Conservation (phyloP, 2,113 vertebrate species). For the Mormyrus iriodes region DNA sequence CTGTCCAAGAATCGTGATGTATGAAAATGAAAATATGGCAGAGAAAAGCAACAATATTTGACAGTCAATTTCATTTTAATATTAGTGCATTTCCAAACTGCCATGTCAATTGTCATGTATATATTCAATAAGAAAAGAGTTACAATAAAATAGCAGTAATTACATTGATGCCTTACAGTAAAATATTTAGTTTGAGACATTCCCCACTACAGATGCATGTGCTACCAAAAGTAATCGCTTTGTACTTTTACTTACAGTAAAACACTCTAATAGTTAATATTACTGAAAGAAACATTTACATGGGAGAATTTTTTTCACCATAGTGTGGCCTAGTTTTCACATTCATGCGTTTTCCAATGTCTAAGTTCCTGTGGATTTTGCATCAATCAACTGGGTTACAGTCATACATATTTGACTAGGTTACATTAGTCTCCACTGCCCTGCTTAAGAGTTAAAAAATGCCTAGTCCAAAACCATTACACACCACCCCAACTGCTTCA, state of each 20-base stretch:
- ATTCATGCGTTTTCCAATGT: constrained; percentile 26
- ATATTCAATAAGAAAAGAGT: constrained; percentile 31
- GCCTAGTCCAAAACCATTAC: not conserved
- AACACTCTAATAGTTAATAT: constrained; percentile 4
- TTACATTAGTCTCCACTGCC: constrained; percentile 36
- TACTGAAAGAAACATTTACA: not conserved
- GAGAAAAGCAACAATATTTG: constrained; percentile 37
- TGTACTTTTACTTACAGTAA: constrained; percentile 21
- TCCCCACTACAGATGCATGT: too few species aligned
- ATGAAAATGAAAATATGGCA: constrained; percentile 34
- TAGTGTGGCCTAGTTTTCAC: constrained; percentile 26
- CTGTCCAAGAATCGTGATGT: constrained; percentile 30
- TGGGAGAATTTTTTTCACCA: not conserved
- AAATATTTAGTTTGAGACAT: constrained; percentile 26
- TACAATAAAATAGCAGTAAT: constrained; percentile 17
- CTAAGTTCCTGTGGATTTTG: constrained; percentile 36
- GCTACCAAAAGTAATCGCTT: constrained; percentile 28
- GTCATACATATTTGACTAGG: constrained; percentile 35
- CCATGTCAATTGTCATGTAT: constrained; percentile 42
- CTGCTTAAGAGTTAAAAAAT: constrained; percentile 19
- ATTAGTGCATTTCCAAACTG: constrained; percentile 37
- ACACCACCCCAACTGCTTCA: constrained; percentile 33
- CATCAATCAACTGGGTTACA: constrained; percentile 41
- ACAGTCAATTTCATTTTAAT: constrained; percentile 46
- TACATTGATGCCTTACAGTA: constrained; percentile 40